Evolutionary conservation across 2,888 invertebrate genomes (phyloP), one percentile per base, ranked within the genome.

Genomic region (Elegia similella): DNA sequence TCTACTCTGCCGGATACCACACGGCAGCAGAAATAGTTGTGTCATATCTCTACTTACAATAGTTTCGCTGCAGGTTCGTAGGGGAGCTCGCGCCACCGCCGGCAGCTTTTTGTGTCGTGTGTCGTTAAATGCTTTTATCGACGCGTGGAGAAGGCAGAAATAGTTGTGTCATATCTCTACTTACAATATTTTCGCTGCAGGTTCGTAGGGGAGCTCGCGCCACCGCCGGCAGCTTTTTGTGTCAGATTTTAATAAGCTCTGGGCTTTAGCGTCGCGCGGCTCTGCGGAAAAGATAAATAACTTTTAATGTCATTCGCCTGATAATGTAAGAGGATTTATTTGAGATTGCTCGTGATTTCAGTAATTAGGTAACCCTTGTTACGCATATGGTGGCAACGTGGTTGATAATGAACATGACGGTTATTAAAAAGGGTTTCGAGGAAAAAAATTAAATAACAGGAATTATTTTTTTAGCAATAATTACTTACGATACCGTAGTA

Each of bases 191-290:
- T 38, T 10, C 12, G n/a, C 12, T 38, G 38, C 12, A 34, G 50
- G 50, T 50, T 50, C 77, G 65, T 72, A 62, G 67, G 79, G 76
- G 78, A 80, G 62, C 65, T 63, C 70, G 61, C 69, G 65, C 66
- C 65, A 57, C 62, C 68, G 75, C 76, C 76, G 76, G 65, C 72
- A 75, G 79, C 79, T 84, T 85, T 87, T 86, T 85, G 82, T 78
- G 82, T 80, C 80, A 80, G 78, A 73, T 76, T 83, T 80, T 88
- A 86, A 88, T 88, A 84, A 86, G 85, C 84, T 88, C 66, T 72
- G 88, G 83, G 88, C 79, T 76, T 85, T 75, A 65, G 85, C 72
- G 82, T 62, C 76, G 67, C 62, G 64, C 66, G 70, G 67, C 65
- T 69, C 70, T 73, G 69, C 68, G 63, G 67, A 66, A 75, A 76